Conservation (phyloP, 2,113 vertebrate genomes). For the Hipposideros armiger region DNA sequence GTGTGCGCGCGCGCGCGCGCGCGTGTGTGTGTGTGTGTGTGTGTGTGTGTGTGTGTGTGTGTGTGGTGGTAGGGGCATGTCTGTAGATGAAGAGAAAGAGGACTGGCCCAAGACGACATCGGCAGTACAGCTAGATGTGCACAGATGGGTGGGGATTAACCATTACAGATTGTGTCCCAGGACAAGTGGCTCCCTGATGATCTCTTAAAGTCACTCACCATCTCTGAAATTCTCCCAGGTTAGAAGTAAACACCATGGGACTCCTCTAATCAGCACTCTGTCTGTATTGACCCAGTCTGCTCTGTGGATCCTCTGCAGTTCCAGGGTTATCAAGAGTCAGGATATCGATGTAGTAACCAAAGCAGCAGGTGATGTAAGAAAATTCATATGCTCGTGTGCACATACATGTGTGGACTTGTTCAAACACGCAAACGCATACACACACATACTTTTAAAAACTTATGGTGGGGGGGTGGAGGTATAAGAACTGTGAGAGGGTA, state of each 20-base stretch:
- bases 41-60: neutral
- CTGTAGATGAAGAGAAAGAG: neutral
- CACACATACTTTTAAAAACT: neutral
- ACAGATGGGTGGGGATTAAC: neutral
- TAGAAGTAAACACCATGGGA: neutral
- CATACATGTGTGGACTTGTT: neutral
- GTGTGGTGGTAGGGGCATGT: rapidly evolving
- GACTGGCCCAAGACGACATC: neutral
- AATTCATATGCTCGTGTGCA: neutral
- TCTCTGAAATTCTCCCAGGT: conserved; percentile 20
- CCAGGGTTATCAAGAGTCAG: neutral
- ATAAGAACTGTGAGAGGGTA: neutral
- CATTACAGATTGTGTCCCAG: neutral
- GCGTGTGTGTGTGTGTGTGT: neutral
- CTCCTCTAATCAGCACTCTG: neutral
- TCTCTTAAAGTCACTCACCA: neutral
- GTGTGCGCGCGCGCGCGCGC: neutral
- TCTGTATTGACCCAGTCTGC: neutral
- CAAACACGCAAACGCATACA: neutral
- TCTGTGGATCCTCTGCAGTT: neutral
- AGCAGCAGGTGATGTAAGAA: neutral
- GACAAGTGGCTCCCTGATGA: neutral
- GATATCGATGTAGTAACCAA: neutral
- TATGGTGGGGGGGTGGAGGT: neutral
- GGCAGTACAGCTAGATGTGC: neutral